Evolutionary conservation across 2,797 vertebrate species (phyloP), one percentile per base, ranked within the genome.

Genomic region (Tauraco hartlaubi): DNA sequence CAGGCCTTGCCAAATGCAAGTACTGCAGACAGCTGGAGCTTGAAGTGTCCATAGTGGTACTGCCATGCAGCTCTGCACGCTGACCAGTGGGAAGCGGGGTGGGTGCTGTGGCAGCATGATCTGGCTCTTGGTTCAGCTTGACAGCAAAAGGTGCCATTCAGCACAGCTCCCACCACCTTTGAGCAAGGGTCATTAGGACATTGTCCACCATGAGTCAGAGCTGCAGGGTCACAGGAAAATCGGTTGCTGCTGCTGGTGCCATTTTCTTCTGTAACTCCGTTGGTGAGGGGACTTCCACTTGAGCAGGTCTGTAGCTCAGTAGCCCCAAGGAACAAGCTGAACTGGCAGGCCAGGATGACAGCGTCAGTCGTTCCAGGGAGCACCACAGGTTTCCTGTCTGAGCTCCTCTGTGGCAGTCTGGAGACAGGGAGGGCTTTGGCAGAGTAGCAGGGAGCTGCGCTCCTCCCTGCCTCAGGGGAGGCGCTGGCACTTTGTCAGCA

Each of bases 21-120:
- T 44, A 31, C 59, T 62, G 9, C 3, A 13, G 44, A 16, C 6
- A 52, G 35, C 2, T 21, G 31, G 56, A 84, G 55, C 31, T 86
- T 21, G 49, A 61, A 44, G 37, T 22, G 37, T 56, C 28, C 14
- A 1, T 33, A 29, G 0, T 0, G 17, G 41, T 77, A 72, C 39
- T 71, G 79, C 49, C 28, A 21, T 2, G 2, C 29, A 48, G 51
- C 48, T 44, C 0, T 0, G 62, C 46, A 17, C 11, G 3, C 12
- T 29, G 48, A 25, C 6, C 15, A 15, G 7, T 4, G 29, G n/a
- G 23, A 44, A 52, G 35, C 2, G 19, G 28, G 11, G 8, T 12
- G 2, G 9, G 20, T 37, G 33, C 23, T 44, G 20, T 88, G 52
- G 41, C 26, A 16, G 18, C 6, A 15, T 1, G 15, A 20, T 23